Percentiles rank a stretch among this genome's conserved stretches.
Conservation (phyloP, 2,888 invertebrate genomes). For the Tryphoninae sp. region DNA sequence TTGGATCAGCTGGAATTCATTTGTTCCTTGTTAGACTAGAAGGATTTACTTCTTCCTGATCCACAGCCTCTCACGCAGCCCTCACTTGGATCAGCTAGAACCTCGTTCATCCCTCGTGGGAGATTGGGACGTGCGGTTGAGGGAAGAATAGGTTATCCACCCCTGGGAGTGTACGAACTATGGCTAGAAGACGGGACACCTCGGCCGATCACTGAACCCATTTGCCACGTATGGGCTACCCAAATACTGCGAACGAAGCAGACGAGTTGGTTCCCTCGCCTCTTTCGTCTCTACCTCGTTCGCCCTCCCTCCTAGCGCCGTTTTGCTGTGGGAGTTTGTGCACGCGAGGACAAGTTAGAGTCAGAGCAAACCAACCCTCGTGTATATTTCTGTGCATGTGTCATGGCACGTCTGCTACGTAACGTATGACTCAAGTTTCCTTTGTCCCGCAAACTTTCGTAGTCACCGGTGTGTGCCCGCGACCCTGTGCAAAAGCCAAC, state of each 20-base stretch:
- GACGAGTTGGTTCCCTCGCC: conserved; percentile 18
- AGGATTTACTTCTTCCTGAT: no score
- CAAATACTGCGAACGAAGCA: conserved; percentile 1
- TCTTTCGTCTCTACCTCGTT: conserved; percentile 3
- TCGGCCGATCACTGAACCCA: no score
- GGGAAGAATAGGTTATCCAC: no score
- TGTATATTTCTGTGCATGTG: conserved; percentile 64
- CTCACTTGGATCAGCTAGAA: no score
- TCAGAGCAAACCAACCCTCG: conserved; percentile 39
- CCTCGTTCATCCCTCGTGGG: no score
- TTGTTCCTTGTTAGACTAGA: no score
- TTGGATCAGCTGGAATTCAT: no score
- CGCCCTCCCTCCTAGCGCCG: neutral
- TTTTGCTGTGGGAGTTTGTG: conserved; percentile 31
- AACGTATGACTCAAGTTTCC: conserved; percentile 78
- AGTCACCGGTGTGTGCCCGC: conserved; percentile 57
- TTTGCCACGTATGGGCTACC: conserved; percentile 61
- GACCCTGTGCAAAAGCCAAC: conserved; percentile 65
- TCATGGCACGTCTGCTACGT: conserved; percentile 74
- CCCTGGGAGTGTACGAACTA: no score
- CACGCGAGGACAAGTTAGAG: conserved; percentile 50
- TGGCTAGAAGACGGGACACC: no score
- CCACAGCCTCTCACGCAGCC: no score
- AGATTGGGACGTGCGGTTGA: no score
- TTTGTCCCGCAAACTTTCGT: conserved; percentile 75